Base-by-base conservation (phyloP, 2,888 invertebrate species). In the Ennomos erosarius region DNA sequence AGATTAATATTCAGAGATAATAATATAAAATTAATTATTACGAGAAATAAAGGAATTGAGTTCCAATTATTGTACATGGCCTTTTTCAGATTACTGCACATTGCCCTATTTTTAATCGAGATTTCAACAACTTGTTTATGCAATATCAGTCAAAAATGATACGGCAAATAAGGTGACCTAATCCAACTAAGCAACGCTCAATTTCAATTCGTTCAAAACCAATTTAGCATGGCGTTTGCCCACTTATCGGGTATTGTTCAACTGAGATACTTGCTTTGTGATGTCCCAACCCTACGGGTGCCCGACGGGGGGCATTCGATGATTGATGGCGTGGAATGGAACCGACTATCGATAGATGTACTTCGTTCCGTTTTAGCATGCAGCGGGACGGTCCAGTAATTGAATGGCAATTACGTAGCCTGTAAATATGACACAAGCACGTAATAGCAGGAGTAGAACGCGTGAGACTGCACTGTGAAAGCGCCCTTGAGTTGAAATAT, bases 401-500 rank as follows among this genome's bases (percentile, higher is more conserved):
- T 92, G 92, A 92, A 92, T 90, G 92, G 88, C 92, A 92, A 92
- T 92, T 92, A 92, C 92, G 92, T 90, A 90, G 84, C 88, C 90
- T 90, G 92, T 92, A 92, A 92, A 92, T 92, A 92, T 92, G 92
- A 92, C 92, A 91, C 90, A 91, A 85, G 90, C 89, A 87, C 88
- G 89, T 91, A 92, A 92, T 92, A 92, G 92, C 85, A 88, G 86
- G 87, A 90, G 87, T 85, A 85, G 82, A 85, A 79, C 85, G 85
- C 84, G 86, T 84, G 86, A 85, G 84, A 84, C 84, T 87, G 85
- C 87, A 83, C 78, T 78, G 80, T 79, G 84, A 78, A 85, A 75
- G 83, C 76, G 75, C 79, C 79, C 80, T 88, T 75, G 78, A 86
- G 83, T 87, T 88, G 83, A 87, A 86, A 85, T 87, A 89, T 89